These are phyloP conservation scores for Cyclophora albipunctata DNA, from an alignment of 2,888 invertebrate genomes.

Conservation along the genomic window DNA sequence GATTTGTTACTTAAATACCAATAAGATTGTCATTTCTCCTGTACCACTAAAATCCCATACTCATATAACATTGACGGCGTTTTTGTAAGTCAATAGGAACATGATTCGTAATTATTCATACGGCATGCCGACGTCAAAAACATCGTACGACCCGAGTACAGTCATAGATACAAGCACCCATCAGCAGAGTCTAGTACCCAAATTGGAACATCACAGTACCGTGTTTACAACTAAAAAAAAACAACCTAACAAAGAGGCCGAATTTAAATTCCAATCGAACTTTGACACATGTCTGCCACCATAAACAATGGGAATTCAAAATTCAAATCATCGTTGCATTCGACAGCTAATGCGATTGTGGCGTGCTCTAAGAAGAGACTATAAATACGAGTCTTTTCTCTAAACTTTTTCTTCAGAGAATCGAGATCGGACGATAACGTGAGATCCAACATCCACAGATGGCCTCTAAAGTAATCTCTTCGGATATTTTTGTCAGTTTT, in stretches of 20 bases:
- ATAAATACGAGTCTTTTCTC: conserved; percentile 73
- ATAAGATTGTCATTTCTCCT: too few relatives aligned
- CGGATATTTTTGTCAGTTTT: conserved; percentile 69
- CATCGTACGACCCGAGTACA: conserved; percentile 51
- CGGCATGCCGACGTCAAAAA: conserved; percentile 67
- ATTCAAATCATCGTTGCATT: conserved; percentile 71
- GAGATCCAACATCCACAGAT: conserved; percentile 75
- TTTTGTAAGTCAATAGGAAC: conserved; percentile 14
- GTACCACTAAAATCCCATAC: too few relatives aligned
- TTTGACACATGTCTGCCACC: conserved; percentile 77
- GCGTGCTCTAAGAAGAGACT: conserved; percentile 61
- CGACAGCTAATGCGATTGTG: conserved; percentile 70
- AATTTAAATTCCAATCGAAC: conserved; percentile 75
- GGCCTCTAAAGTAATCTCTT: conserved; percentile 66
- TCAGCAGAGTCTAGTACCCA: conserved; percentile 59
- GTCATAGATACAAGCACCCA: conserved; percentile 66
- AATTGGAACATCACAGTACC: conserved; percentile 72
- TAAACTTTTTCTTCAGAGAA: conserved; percentile 70
- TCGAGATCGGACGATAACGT: conserved; percentile 68
- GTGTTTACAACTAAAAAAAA: conserved; percentile 74
- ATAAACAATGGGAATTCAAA: conserved; percentile 75
- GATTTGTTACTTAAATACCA: too few relatives aligned
- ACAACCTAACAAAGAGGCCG: conserved; percentile 71
- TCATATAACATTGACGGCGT: conserved; percentile 7
- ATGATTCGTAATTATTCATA: conserved; percentile 70